A percentile compares a stretch with the other conserved stretches of the same genome.
phyloP scores from a whole-genome alignment of 2,888 invertebrate species.

The Xestoiulus laeticollis region DNA sequence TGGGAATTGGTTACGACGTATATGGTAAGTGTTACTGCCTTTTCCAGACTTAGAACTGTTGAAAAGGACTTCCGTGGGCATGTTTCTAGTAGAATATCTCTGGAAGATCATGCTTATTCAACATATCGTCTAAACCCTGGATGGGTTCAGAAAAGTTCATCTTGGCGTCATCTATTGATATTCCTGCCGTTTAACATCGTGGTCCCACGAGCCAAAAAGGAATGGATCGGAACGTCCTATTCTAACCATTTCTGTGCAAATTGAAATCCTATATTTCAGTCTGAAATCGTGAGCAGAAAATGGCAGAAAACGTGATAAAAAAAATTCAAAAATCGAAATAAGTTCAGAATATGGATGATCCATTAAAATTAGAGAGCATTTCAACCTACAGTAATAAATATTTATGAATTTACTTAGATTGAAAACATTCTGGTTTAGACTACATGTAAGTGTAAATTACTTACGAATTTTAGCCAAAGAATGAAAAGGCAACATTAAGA shows the following conservation, averaged over 20 bases:
- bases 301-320: too few species aligned
- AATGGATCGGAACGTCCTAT: not conserved
- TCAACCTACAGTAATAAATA: too few species aligned
- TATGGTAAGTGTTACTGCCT: constrained; percentile 10
- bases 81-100: not conserved
- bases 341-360: too few species aligned
- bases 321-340: too few species aligned
- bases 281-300: too few species aligned
- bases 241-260: not conserved
- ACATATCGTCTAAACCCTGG: not conserved
- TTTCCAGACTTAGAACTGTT: not conserved
- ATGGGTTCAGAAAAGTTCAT: constrained; percentile 11
- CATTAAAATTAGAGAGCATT: too few species aligned
- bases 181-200: not conserved
- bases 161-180: not conserved
- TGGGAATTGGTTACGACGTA: not conserved
- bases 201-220: too few species aligned
- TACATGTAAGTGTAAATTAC: too few species aligned
- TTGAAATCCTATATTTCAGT: not conserved
- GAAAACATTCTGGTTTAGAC: too few species aligned
- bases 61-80: not conserved
- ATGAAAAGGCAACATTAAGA: too few species aligned
- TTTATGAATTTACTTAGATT: too few species aligned
- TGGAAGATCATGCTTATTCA: not conserved
- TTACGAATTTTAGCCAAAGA: too few species aligned